Conservation (phyloP, 2,888 invertebrate genomes). For the Caenorhabditis macrosperma region DNA sequence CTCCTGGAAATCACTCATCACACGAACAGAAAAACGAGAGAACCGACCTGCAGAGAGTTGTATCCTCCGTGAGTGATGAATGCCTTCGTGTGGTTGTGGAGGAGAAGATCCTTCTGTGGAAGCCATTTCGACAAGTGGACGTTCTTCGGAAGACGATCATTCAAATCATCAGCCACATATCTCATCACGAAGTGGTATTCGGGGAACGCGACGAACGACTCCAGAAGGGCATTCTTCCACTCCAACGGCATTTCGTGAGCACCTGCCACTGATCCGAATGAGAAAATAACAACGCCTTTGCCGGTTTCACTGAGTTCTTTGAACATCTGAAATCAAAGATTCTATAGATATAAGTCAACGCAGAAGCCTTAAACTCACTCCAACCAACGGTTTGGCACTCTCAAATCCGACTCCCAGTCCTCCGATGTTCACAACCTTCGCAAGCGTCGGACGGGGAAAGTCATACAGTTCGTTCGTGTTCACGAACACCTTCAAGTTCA, state of each 20-base stretch:
- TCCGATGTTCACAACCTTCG: slow-evolving; percentile 73
- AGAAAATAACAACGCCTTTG: slow-evolving; percentile 69
- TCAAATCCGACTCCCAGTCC: slow-evolving; percentile 73
- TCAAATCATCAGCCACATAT: slow-evolving; percentile 62
- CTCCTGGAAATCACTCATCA: slow-evolving; percentile 61
- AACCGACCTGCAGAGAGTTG: slow-evolving; percentile 85
- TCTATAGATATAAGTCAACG: too few species aligned
- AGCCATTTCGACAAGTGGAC: slow-evolving; percentile 72
- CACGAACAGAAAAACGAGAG: too few species aligned
- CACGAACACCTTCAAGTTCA: too few species aligned
- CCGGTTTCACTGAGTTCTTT: slow-evolving; percentile 60
- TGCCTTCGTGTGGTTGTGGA: slow-evolving; percentile 85
- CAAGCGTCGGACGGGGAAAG: slow-evolving; percentile 70
- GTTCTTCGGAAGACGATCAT: slow-evolving; percentile 59
- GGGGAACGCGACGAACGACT: slow-evolving; percentile 67
- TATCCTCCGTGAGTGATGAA: slow-evolving; percentile 88
- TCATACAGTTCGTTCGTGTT: slow-evolving; percentile 74
- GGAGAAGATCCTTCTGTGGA: slow-evolving; percentile 71
- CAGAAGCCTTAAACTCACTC: too few species aligned
- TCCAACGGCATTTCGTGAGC: slow-evolving; percentile 62
- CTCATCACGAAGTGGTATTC: slow-evolving; percentile 69
- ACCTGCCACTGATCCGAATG: slow-evolving; percentile 71
- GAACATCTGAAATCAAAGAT: too few species aligned
- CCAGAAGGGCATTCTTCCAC: slow-evolving; percentile 61
- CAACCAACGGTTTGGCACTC: slow-evolving; percentile 63